Percentiles rank a stretch among this genome's conserved stretches.
Evolutionary conservation across 2,888 invertebrate species (phyloP).

Genomic region (Dryococelus australis): DNA sequence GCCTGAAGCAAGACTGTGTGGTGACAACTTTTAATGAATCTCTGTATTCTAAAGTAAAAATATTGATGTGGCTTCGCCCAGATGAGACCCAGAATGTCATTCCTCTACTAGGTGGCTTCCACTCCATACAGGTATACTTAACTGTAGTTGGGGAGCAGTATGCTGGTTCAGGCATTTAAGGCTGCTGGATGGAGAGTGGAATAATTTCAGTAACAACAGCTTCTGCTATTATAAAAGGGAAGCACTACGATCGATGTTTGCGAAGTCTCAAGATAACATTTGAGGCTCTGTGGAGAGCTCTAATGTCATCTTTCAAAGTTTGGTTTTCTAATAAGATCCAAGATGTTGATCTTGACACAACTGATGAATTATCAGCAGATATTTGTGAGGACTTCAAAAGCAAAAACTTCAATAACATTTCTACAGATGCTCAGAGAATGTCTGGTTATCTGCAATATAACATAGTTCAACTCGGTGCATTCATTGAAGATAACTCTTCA

Average conservation of each 20-base stretch:
- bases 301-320: not conserved
- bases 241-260: slow-evolving; percentile 11
- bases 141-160: not conserved
- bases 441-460: not conserved
- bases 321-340: slow-evolving; percentile 13
- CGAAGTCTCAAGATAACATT: not conserved
- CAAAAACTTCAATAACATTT: not conserved
- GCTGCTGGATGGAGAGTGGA: no score
- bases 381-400: no score
- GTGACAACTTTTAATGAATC: slow-evolving; percentile 18
- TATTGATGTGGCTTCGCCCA: not conserved
- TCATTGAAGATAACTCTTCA: not conserved
- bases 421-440: not conserved
- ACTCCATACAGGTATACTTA: not conserved
- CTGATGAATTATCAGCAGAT: not conserved
- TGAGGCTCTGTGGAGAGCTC: not conserved
- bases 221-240: slow-evolving; percentile 1
- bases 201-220: no score
- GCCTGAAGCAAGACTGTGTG: not conserved
- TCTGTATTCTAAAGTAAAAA: not conserved
- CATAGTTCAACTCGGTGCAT: not conserved
- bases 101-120: not conserved
- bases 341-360: not conserved
- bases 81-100: not conserved
- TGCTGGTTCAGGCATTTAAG: not conserved